phyloP scores from a whole-genome alignment of 1,140 invertebrate genomes.

The Drosophila paulistorum region DNA sequence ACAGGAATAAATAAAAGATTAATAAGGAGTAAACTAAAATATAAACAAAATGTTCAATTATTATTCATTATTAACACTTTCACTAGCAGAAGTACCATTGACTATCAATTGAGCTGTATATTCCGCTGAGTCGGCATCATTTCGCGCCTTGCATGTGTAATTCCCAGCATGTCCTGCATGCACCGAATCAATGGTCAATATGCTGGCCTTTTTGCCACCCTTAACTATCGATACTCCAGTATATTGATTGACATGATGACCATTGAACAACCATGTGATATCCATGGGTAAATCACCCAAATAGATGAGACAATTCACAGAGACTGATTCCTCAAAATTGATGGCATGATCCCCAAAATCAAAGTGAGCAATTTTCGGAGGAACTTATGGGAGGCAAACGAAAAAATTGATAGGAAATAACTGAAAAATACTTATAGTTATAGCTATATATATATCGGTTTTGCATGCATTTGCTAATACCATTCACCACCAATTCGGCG shows the following conservation, averaged over 20 bases:
- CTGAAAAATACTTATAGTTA: neutral
- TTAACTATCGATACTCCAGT: slow-evolving; percentile 79
- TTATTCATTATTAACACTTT: neutral
- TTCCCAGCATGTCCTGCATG: slow-evolving; percentile 88
- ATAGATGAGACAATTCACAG: slow-evolving; percentile 90
- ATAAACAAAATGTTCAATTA: slow-evolving; percentile 17
- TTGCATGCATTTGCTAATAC: slow-evolving; percentile 65
- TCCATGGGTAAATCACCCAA: slow-evolving; percentile 93
- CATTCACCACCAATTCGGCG: slow-evolving; percentile 87
- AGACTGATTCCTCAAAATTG: slow-evolving; percentile 88
- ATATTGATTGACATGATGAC: slow-evolving; percentile 78
- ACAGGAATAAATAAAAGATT: neutral
- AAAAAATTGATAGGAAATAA: slow-evolving; percentile 24
- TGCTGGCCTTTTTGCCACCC: slow-evolving; percentile 85
- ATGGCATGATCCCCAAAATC: slow-evolving; percentile 87
- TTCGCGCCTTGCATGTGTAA: slow-evolving; percentile 89
- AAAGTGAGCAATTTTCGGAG: slow-evolving; percentile 89
- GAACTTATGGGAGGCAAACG: slow-evolving; percentile 82
- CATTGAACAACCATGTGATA: slow-evolving; percentile 91
- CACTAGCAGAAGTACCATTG: slow-evolving; percentile 86
- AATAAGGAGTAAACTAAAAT: slow-evolving; percentile 13
- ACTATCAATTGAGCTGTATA: slow-evolving; percentile 88
- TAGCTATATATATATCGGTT: neutral
- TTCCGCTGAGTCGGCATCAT: slow-evolving; percentile 89
- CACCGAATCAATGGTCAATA: slow-evolving; percentile 90